These are phyloP conservation scores for Centropus unirufus DNA, from an alignment of 2,113 vertebrate genomes.

Conservation along the genomic window DNA sequence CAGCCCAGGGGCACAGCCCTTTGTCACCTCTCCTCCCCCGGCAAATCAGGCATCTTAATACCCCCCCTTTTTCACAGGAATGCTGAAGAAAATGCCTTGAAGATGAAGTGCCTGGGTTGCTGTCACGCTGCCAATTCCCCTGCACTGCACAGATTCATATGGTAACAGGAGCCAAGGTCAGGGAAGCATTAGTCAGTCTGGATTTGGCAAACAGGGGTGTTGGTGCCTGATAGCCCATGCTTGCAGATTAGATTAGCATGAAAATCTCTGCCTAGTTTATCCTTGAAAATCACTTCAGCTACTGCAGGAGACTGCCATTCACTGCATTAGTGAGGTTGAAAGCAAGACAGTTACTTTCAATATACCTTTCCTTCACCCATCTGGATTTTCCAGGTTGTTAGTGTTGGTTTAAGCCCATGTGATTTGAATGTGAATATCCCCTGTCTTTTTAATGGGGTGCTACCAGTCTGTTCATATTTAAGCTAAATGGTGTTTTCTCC, in stretches of 20 bases:
- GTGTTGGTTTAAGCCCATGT: not conserved
- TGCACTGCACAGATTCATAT: not conserved
- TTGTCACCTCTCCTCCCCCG: constrained; percentile 45
- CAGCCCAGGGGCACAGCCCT: not conserved
- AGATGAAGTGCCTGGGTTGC: constrained; percentile 43
- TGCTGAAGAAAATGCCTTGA: constrained; percentile 49
- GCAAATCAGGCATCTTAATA: constrained; percentile 2
- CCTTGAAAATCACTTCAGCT: constrained; percentile 32
- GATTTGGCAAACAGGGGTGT: constrained; percentile 9
- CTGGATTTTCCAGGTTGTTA: not conserved
- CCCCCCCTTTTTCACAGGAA: constrained; percentile 37
- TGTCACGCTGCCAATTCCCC: constrained; percentile 42
- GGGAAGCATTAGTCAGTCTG: constrained; percentile 45
- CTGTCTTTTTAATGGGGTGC: not conserved
- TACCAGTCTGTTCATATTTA: not conserved
- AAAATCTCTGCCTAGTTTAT: constrained; percentile 13
- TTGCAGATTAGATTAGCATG: constrained; percentile 25
- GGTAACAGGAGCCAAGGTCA: constrained; percentile 60
- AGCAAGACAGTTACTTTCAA: not conserved
- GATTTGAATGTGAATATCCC: not conserved
- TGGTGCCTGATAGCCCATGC: not conserved
- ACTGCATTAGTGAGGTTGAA: not conserved
- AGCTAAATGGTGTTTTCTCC: not conserved
- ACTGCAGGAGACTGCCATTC: not conserved
- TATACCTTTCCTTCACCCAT: not conserved